Evolutionary conservation across 2,113 vertebrate genomes (phyloP).

Genomic region (Agelaius tricolor): DNA sequence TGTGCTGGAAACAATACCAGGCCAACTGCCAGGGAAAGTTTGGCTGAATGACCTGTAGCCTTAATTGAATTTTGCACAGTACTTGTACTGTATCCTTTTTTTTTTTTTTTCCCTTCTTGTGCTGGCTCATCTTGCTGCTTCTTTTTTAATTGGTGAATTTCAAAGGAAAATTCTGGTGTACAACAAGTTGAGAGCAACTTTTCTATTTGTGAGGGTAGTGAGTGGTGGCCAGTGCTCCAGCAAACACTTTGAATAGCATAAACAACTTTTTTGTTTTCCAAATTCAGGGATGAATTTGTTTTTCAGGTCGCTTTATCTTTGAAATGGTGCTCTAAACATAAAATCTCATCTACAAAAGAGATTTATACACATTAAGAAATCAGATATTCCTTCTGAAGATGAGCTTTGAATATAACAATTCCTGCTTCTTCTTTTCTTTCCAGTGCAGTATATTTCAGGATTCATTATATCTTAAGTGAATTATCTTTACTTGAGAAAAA

Average conservation of each 20-base stretch:
- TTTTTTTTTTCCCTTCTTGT: rapidly evolving
- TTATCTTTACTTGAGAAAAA: slow-evolving; percentile 43
- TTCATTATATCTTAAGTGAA: slow-evolving; percentile 36
- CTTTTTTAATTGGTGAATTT: background rate
- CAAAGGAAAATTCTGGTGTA: background rate
- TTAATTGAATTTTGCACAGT: slow-evolving; percentile 25
- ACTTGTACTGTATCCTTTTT: background rate
- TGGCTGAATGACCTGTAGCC: slow-evolving; percentile 1
- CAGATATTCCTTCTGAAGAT: background rate
- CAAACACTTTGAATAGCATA: background rate
- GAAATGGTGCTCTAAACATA: background rate
- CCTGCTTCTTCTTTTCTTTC: background rate
- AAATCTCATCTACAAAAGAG: background rate
- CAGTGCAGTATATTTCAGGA: background rate
- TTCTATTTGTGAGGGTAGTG: background rate
- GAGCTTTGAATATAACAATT: background rate
- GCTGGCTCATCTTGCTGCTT: background rate
- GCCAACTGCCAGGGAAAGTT: slow-evolving; percentile 19
- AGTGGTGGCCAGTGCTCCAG: background rate
- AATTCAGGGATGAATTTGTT: background rate
- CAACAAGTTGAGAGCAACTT: background rate
- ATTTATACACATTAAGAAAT: slow-evolving; percentile 20
- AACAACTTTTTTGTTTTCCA: background rate
- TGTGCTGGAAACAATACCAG: slow-evolving; percentile 18
- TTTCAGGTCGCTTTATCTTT: background rate